Base-by-base conservation (phyloP, 2,888 invertebrate species). In the Agriotes lineatus region DNA sequence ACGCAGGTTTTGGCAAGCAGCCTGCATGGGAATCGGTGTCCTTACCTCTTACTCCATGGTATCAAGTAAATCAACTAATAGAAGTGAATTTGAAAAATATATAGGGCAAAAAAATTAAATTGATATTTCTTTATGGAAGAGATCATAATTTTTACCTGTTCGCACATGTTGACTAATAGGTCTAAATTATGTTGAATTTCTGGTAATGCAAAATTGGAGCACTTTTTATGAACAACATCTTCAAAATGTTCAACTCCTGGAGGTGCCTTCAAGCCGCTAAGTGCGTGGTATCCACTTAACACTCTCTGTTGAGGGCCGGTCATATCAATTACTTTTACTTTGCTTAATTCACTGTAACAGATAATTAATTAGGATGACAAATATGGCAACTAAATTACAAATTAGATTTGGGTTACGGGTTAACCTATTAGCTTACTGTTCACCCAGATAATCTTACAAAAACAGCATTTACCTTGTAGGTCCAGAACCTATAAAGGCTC, bases 321-420 rank as follows among this genome's bases (percentile, higher is more conserved):
- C 96, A 99, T 96, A 84, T 99, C 99, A 72, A 99, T 99, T 9
- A 99, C 98, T 76, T 98, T 98, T 42, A 97, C 96, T 83, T 95
- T 95, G 30, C 92, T 90, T 56, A 96, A 84, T 77, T 93, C 91
- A 79, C 86, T 88, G 42, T 1, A 39, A 39, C 5, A 16, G 16
- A 42, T 1, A 16, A n/a, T n/a, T n/a, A n/a, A 42, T 42, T 5
- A 42, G 14, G 14, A 39, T 12, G 4, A 39, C 5, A 2, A 14
- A 2, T 14, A n/a, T 10, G 1, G 9, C 4, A 2, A 39, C 7
- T 1, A 14, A 48, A n/a, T n/a, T n/a, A n/a, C 10, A 10, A 20
- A 48, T 48, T 48, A 2, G 12, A 48, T 48, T 39, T 10, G 3
- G n/a, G 25, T 25, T 25, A n/a, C n/a, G n/a, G n/a, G n/a, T n/a